These are phyloP conservation scores for Carterocephalus palaemon DNA, from an alignment of 2,888 invertebrate species.

Conservation along the genomic window DNA sequence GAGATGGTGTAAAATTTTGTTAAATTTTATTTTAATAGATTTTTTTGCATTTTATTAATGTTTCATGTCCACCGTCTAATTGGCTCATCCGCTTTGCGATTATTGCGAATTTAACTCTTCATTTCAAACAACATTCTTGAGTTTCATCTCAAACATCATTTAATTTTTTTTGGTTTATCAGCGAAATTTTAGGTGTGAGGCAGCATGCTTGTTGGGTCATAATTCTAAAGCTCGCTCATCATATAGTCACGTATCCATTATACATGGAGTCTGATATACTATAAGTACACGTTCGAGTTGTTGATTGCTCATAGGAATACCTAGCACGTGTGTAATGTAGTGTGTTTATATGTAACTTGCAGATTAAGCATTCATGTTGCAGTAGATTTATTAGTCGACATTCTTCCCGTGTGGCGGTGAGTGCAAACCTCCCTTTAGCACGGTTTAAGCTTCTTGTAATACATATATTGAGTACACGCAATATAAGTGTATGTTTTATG, in stretches of 20 bases:
- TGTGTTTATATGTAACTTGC: constrained; percentile 48
- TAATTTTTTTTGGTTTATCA: constrained; percentile 43
- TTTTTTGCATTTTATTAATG: constrained; percentile 13
- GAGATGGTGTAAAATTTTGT: constrained; percentile 44
- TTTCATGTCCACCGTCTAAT: constrained; percentile 23
- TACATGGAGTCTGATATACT: no score
- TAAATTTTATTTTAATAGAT: constrained; percentile 7
- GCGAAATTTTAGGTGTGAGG: constrained; percentile 34
- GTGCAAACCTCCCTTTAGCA: constrained; percentile 50
- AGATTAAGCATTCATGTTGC: constrained; percentile 71
- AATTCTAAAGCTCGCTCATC: constrained; percentile 20
- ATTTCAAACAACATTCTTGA: no score
- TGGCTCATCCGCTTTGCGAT: constrained; percentile 23
- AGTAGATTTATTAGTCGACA: constrained; percentile 66
- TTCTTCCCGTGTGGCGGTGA: constrained; percentile 66
- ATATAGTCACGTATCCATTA: no score
- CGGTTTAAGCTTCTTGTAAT: constrained; percentile 16
- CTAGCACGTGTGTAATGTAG: constrained; percentile 18
- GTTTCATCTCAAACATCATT: constrained; percentile 46
- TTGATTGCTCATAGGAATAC: constrained; percentile 24
- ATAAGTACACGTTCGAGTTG: no score
- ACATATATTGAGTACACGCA: constrained; percentile 13
- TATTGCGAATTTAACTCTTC: no score
- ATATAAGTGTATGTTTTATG: constrained; percentile 27
- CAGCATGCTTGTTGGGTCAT: constrained; percentile 57